Evolutionary conservation across 2,888 invertebrate genomes (phyloP), one percentile per base, ranked within the genome.

Genomic region (Cosmia pyralina): DNA sequence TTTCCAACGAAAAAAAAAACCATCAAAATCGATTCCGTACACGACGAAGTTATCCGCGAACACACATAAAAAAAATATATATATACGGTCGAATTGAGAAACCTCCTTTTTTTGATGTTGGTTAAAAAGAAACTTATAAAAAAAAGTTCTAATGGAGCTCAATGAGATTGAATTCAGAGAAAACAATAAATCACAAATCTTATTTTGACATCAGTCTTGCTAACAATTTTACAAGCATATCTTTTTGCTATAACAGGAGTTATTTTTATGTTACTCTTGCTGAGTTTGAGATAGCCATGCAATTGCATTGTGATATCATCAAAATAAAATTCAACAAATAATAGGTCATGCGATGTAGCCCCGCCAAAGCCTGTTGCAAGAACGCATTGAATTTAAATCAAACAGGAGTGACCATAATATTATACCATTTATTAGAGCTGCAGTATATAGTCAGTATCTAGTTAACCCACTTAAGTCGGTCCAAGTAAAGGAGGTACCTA

Each of bases 321-420:
- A 17, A 17, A 8, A 28, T 68, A 68, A 34, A 53, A 68, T 44
- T 6, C 4, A 15, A 15, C 2, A 50, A 13, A 46, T 50, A 52
- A 22, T 50, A 6, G 4, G 4, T 13, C 4, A 11, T 69, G 19
- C 59, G 10, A 38, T 44, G 28, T n/a, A 48, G 50, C n/a, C 0
- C 15, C 1, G 34, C 19, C 28, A 57, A 50, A 8, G 22, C n/a
- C 58, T 53, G 52, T 58, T 8, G 75, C 58, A 74, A 52, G 46
- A 46, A 3, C 38, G 44, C 58, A 75, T 75, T 52, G 44, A 52
- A 52, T 38, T 17, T 44, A 7, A 13, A 59, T 48, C 5, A 60
- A 76, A 48, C 34, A 50, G 53, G 60, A 60, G 28, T 59, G 68
- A 60, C 41, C 60, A 66, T 76, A 53, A 48, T 48, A 41, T 53